Conservation (phyloP, 64 coral and sea anemone species). For the Exaiptasia diaphana region DNA sequence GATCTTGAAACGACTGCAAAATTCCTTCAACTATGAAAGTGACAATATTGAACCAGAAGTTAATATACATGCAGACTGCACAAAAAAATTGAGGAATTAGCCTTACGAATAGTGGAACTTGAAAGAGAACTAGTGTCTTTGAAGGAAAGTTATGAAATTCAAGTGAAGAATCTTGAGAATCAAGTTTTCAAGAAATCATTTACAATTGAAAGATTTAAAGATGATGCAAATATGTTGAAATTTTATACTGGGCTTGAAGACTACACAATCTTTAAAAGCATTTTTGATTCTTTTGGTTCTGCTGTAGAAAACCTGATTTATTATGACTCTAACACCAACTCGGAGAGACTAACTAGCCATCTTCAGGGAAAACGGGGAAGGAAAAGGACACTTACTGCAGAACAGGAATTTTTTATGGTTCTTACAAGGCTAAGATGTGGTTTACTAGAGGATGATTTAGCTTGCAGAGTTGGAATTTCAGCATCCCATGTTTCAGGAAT, state of each 20-base stretch:
- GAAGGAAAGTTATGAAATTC: not conserved
- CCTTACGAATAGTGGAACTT: not conserved
- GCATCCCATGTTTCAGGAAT: conserved; percentile 26
- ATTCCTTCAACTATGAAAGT: too few species aligned
- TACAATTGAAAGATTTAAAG: conserved; percentile 50
- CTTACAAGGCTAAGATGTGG: conserved; percentile 33
- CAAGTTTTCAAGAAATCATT: conserved; percentile 24
- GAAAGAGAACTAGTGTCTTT: not conserved
- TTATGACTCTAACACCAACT: conserved; percentile 41
- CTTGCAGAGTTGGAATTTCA: conserved; percentile 49
- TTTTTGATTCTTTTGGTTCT: conserved; percentile 46
- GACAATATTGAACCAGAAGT: too few species aligned
- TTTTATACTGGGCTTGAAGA: conserved; percentile 58
- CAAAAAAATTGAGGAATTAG: not conserved
- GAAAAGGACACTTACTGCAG: conserved; percentile 40
- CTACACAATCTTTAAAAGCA: conserved; percentile 41
- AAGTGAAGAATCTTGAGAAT: not conserved
- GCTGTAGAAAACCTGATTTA: conserved; percentile 49
- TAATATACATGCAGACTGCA: too few species aligned
- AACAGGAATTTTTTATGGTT: conserved; percentile 31
- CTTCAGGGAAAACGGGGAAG: conserved; percentile 32
- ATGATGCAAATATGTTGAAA: conserved; percentile 45
- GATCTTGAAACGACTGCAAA: too few species aligned
- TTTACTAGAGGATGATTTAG: conserved; percentile 30
- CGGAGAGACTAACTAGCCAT: conserved; percentile 14